Conservation (phyloP, 1,140 invertebrate genomes). For the Aradophagus sp. region DNA sequence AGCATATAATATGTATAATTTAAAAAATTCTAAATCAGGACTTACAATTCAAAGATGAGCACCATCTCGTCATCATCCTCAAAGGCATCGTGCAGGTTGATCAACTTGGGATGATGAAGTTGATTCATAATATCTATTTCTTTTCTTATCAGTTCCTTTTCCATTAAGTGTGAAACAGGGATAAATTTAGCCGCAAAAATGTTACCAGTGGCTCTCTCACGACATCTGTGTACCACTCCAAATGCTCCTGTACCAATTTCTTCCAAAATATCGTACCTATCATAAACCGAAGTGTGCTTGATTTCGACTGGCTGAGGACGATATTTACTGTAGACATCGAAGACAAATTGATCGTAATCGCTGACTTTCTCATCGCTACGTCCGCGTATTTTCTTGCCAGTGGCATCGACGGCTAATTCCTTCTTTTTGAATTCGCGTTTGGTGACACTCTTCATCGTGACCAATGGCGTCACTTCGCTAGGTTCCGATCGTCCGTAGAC, state of each 20-base stretch:
- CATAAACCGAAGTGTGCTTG: constrained; percentile 95
- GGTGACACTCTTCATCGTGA: constrained; percentile 87
- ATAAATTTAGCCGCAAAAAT: constrained; percentile 99
- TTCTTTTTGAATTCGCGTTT: constrained; percentile 86
- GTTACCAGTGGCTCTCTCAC: constrained; percentile 95
- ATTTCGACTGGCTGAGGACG: constrained; percentile 97
- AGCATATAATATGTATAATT: too few species aligned
- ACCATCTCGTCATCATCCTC: constrained; percentile 99
- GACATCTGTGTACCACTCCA: constrained; percentile 97
- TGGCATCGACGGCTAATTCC: constrained; percentile 90
- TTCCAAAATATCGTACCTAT: constrained; percentile 98
- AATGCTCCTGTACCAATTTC: constrained; percentile 99
- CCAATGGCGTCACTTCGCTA: constrained; percentile 86
- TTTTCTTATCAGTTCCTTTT: constrained; percentile 97
- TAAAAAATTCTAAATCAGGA: constrained; percentile 46
- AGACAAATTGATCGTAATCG: constrained; percentile 98
- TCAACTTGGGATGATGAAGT: constrained; percentile 96
- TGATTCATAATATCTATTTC: constrained; percentile 99
- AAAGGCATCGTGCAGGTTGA: constrained; percentile 98
- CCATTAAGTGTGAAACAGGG: constrained; percentile 94
- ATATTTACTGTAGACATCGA: constrained; percentile 98
- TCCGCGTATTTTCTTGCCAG: constrained; percentile 93
- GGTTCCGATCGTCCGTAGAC: constrained; percentile 96
- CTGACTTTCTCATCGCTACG: constrained; percentile 91
- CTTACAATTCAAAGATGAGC: constrained; percentile 98